phyloP scores from a whole-genome alignment of 2,113 vertebrate species.

The Notechis scutatus region DNA sequence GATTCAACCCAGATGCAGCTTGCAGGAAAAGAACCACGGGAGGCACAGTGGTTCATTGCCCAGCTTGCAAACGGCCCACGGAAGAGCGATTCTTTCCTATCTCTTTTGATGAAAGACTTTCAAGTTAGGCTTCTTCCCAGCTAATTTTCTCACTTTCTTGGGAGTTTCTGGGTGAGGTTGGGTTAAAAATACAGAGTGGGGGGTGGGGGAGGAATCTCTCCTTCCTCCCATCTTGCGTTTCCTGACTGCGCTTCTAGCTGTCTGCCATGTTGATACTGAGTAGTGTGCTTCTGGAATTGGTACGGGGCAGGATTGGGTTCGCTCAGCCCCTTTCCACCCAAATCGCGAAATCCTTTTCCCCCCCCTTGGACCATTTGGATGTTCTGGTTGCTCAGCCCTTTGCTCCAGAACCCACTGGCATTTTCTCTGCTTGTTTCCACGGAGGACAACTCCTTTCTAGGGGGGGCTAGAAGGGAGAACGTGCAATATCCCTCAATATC shows the following conservation, averaged over 20 bases:
- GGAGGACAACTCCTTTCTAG: background rate
- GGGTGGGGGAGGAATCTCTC: background rate
- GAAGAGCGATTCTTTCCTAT: background rate
- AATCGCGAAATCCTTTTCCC: background rate
- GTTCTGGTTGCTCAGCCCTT: background rate
- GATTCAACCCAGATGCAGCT: background rate
- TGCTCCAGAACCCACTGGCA: background rate
- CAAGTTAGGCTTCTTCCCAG: background rate
- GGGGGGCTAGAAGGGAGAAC: background rate
- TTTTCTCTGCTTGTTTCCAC: background rate
- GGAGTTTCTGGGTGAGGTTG: too few species aligned
- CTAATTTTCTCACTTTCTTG: background rate
- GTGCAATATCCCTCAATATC: too few species aligned
- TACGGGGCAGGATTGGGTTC: background rate
- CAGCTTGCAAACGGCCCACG: too few species aligned
- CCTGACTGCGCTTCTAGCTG: background rate
- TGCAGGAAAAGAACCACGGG: background rate
- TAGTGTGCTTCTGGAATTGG: background rate
- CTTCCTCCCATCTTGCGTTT: rapidly evolving
- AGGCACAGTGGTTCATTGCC: too few species aligned
- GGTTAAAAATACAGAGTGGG: background rate
- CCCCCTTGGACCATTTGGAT: background rate
- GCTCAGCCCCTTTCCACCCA: background rate
- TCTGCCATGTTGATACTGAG: background rate
- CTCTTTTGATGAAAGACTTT: background rate